A percentile compares a stretch with the other conserved stretches of the same genome.
Conservation (phyloP, 1,140 invertebrate genomes). For the Drepana arcuata region DNA sequence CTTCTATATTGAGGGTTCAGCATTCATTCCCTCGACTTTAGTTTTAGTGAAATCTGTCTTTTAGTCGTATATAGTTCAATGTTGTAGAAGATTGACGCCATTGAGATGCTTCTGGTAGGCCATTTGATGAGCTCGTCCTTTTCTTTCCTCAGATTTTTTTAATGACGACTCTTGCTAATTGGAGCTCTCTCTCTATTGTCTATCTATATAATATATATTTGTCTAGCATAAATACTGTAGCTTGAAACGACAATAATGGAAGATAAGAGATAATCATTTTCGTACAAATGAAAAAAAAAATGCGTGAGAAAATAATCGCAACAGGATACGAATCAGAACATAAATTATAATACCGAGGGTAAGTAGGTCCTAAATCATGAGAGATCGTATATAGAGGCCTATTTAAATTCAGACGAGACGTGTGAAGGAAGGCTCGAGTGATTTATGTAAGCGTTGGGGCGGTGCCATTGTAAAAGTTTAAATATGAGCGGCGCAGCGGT, state of each 20-base stretch:
- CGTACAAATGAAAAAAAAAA: no score
- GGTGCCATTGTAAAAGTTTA: conserved; percentile 49
- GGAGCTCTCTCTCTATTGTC: no score
- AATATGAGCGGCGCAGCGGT: conserved; percentile 31
- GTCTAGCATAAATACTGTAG: conserved; percentile 3
- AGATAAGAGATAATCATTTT: no score
- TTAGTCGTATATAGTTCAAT: no score
- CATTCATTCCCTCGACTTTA: no score
- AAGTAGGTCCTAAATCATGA: conserved; percentile 43
- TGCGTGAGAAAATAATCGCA: conserved; percentile 1
- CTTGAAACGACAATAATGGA: no score
- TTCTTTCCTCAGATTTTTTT: conserved; percentile 5
- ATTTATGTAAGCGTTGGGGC: conserved; percentile 43
- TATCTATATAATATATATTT: conserved; percentile 11
- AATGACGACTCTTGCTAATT: no score
- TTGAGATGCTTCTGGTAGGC: no score
- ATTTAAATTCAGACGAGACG: conserved; percentile 57
- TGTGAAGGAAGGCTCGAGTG: conserved; percentile 46
- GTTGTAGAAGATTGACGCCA: no score
- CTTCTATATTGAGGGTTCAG: no score
- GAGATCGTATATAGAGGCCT: conserved; percentile 40
- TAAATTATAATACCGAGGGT: conserved; percentile 18
- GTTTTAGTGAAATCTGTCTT: no score
- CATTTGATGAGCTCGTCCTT: conserved; percentile 1
- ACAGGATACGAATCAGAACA: conserved; percentile 20